Evolutionary conservation across 2,888 invertebrate genomes (phyloP).

Genomic region (Tethea ocularis): DNA sequence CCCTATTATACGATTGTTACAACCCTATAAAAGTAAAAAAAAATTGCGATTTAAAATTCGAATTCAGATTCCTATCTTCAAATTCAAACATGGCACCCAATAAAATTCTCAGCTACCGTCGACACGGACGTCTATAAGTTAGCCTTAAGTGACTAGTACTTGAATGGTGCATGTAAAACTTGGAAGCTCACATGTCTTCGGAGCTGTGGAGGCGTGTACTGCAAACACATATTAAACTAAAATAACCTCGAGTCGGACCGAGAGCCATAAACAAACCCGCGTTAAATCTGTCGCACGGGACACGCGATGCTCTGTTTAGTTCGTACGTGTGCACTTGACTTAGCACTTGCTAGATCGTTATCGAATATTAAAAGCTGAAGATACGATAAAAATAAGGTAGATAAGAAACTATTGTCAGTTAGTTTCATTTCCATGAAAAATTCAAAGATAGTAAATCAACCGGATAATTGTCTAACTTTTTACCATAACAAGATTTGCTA

Average conservation of each 20-base stretch:
- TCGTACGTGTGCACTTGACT: not conserved
- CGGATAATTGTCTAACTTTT: not conserved
- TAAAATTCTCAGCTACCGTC: not conserved
- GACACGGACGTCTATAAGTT: not conserved
- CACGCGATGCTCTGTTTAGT: slow-evolving; percentile 9
- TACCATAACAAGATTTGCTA: not conserved
- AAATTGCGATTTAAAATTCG: not conserved
- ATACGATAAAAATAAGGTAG: no score
- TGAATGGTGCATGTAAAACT: not conserved
- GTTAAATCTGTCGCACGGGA: slow-evolving; percentile 38
- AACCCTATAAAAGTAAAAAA: not conserved
- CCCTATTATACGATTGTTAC: no score
- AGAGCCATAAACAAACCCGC: slow-evolving; percentile 30
- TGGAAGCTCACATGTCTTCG: not conserved
- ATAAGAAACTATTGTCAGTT: no score
- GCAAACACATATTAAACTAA: slow-evolving; percentile 20
- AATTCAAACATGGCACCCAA: no score
- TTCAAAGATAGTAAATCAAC: not conserved
- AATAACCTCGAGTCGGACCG: slow-evolving; percentile 25
- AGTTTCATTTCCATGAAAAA: not conserved
- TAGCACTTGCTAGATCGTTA: not conserved
- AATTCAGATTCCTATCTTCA: not conserved
- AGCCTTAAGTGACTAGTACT: not conserved
- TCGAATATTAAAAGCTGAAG: no score
- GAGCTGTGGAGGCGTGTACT: not conserved